A percentile compares a stretch with the other conserved stretches of the same genome.
Conservation (phyloP, 2,888 invertebrate species). For the Oxyscelio sp. region DNA sequence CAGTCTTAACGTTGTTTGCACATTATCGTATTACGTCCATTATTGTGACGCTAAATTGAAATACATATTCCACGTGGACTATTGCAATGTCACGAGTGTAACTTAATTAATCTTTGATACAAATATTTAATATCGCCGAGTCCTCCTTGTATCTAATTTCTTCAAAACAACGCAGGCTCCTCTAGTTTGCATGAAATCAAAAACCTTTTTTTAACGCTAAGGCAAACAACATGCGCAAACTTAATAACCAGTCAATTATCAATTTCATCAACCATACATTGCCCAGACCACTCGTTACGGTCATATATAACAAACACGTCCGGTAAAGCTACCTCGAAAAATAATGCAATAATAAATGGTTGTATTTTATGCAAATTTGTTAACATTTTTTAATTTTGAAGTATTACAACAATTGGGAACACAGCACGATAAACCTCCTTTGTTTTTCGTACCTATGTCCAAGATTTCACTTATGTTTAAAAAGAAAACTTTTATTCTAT, state of each 20-base stretch:
- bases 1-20: not conserved
- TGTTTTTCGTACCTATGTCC: too few relatives aligned
- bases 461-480: too few relatives aligned
- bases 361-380: too few relatives aligned
- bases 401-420: too few relatives aligned
- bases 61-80: constrained; percentile 7
- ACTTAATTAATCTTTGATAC: constrained; percentile 25
- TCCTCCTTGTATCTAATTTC: constrained; percentile 23
- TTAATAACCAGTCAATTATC: constrained; percentile 43
- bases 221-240: constrained; percentile 35
- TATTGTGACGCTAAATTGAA: constrained; percentile 12
- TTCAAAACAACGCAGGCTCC: constrained; percentile 2
- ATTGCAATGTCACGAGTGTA: constrained; percentile 5
- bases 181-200: constrained; percentile 25
- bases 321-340: constrained; percentile 22
- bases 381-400: too few relatives aligned
- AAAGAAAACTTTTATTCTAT: too few relatives aligned
- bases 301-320: constrained; percentile 21
- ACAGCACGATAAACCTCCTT: too few relatives aligned
- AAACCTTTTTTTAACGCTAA: constrained; percentile 4
- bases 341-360: constrained; percentile 53
- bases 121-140: constrained; percentile 4
- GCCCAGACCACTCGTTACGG: constrained; percentile 16
- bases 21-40: constrained; percentile 20
- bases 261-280: constrained; percentile 49